A percentile compares a stretch with the other conserved stretches of the same genome.
Conservation (phyloP, 2,797 vertebrate species). For the Hydrophis major region DNA sequence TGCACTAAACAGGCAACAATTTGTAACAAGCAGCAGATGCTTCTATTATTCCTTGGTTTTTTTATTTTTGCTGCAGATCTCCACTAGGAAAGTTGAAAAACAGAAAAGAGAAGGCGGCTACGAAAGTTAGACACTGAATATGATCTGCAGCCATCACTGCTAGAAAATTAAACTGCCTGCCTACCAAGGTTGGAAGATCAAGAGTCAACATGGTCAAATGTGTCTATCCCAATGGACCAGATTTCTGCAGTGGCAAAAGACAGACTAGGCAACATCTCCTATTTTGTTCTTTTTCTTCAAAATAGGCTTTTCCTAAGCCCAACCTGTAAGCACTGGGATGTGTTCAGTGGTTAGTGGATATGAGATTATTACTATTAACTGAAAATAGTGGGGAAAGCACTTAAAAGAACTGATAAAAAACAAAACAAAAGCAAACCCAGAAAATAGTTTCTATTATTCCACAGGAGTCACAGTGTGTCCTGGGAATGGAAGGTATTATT, state of each 20-base stretch:
- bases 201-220: not conserved
- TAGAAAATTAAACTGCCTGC: not conserved
- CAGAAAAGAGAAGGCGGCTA: not conserved
- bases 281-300: not conserved
- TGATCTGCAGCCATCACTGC: not conserved
- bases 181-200: not conserved
- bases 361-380: not conserved
- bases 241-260: not conserved
- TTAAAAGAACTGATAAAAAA: slow-evolving; percentile 18
- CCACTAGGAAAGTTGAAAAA: not conserved
- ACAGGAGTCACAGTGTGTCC: slow-evolving; percentile 31
- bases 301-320: not conserved
- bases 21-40: not conserved
- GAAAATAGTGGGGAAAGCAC: not conserved
- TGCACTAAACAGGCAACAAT: not conserved
- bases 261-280: slow-evolving; percentile 1
- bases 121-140: not conserved
- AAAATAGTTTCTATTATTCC: slow-evolving; percentile 23
- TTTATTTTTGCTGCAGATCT: not conserved
- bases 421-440: not conserved
- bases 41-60: not conserved
- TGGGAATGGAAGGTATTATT: slow-evolving; percentile 35
- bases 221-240: not conserved
- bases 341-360: not conserved
- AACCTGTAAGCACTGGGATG: not conserved